Evolutionary conservation across 1,140 invertebrate genomes (phyloP).

Genomic region (Rhynchophorus ferrugineus): DNA sequence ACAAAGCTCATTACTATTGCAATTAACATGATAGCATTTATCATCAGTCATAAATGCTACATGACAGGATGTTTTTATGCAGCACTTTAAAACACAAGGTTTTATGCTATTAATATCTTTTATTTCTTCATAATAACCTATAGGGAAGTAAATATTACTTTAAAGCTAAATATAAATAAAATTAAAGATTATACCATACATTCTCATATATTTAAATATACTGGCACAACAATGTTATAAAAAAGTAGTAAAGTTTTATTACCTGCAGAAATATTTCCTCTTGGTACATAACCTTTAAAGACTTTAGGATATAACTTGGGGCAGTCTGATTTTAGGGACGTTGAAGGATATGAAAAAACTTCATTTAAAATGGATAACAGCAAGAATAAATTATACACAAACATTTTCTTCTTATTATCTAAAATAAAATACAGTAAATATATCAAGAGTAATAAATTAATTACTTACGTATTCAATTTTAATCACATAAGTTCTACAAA

Average conservation of each 20-base stretch:
- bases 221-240: background rate
- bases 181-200: constrained; percentile 1
- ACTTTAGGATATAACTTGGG: constrained; percentile 30
- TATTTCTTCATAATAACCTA: constrained; percentile 53
- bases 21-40: constrained; percentile 70
- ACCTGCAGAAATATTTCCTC: constrained; percentile 35
- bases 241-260: constrained; percentile 4
- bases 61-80: constrained; percentile 59
- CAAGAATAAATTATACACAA: background rate
- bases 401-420: background rate
- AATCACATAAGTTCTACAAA: no score
- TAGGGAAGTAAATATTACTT: no score
- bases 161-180: no score
- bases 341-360: constrained; percentile 7
- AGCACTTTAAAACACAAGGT: constrained; percentile 67
- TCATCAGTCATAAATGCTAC: constrained; percentile 68
- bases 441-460: background rate
- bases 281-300: constrained; percentile 34
- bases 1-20: constrained; percentile 61
- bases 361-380: background rate
- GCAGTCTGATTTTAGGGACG: constrained; percentile 21
- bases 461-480: background rate
- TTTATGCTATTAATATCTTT: constrained; percentile 47
- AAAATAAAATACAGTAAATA: background rate
- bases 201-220: background rate